Evolutionary conservation across 2,113 vertebrate species (phyloP).

Genomic region (Hemichromis elongatus): DNA sequence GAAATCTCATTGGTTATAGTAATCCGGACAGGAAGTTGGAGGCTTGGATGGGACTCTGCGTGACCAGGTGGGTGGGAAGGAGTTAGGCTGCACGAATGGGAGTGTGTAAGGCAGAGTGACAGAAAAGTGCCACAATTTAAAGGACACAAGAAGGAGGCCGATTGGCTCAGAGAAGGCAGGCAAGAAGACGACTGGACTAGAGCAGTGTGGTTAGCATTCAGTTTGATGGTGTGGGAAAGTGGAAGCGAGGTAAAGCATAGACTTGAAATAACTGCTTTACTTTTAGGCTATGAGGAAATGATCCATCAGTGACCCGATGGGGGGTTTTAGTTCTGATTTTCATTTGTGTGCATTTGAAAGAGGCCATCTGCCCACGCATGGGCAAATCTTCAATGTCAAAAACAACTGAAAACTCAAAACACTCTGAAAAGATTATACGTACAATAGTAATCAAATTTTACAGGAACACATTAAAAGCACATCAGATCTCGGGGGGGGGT

Average conservation of each 20-base stretch:
- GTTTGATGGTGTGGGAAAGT: neutral
- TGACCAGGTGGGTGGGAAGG: neutral
- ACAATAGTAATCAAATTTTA: no score
- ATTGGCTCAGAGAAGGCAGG: neutral
- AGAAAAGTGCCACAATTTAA: neutral
- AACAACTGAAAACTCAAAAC: neutral
- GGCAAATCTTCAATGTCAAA: neutral
- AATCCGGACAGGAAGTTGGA: neutral
- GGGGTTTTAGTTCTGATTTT: neutral
- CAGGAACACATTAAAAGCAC: no score
- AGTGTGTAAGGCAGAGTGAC: neutral
- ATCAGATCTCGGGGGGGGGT: no score
- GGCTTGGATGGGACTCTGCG: no score
- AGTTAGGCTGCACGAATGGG: neutral
- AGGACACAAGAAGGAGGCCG: rapidly evolving
- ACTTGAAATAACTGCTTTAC: neutral
- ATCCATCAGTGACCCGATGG: neutral
- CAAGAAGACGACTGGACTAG: neutral
- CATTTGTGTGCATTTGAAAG: neutral
- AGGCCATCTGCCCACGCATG: neutral
- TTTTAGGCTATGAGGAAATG: neutral
- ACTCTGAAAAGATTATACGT: neutral
- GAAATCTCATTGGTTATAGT: neutral
- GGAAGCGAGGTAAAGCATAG: neutral
- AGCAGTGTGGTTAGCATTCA: neutral